Base-by-base conservation (phyloP, 92 coral and sea anemone species). In the Metridium senile region DNA sequence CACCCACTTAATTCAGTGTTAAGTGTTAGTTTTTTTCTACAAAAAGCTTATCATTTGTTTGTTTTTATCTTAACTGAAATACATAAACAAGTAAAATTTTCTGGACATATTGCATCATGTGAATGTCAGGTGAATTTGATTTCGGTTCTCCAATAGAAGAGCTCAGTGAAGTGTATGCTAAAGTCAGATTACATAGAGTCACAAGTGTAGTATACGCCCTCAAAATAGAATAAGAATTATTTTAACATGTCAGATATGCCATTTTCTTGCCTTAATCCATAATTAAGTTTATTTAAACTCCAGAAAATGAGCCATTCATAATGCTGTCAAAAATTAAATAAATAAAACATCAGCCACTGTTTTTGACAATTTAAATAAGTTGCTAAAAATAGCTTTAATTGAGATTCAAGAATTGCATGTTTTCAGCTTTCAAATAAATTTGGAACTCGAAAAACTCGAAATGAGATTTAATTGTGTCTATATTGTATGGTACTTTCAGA, bases 271-370 rank as follows among this genome's bases (percentile, higher is more conserved):
- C 33, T 70, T 39, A 13, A 13, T 28, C 26, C 45, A 0, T 70
- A 22, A 70, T 49, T 70, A 49, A 70, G 32, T 8, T 70, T 70
- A 1, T 45, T 25, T 70, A 67, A 70, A 70, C 61, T 56, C 52
- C 32, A 70, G 26, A 22, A 70, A 70, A 70, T 70, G 62, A 46
- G 45, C 54, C 0, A n/a, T 70, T 70, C 29, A 21, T 25, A 70
- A 26, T 53, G 43, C 43, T 67, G 43, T 20, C 18, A 31, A 35
- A 3, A 45, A 35, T 35, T 70, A 35, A 45, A 49, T 22, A 32
- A 53, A 26, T 34, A 70, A 67, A 46, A 70, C 49, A 56, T 70
- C 61, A 70, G 49, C 19, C 34, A 70, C 18, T 49, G 39, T 70
- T 33, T 23, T 35, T 22, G 49, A 39, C 53, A 68, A 39, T 39